Percentiles rank a stretch among this genome's conserved stretches.
Evolutionary conservation across 2,113 vertebrate species (phyloP).

Genomic region (Stigmatopora nigra): DNA sequence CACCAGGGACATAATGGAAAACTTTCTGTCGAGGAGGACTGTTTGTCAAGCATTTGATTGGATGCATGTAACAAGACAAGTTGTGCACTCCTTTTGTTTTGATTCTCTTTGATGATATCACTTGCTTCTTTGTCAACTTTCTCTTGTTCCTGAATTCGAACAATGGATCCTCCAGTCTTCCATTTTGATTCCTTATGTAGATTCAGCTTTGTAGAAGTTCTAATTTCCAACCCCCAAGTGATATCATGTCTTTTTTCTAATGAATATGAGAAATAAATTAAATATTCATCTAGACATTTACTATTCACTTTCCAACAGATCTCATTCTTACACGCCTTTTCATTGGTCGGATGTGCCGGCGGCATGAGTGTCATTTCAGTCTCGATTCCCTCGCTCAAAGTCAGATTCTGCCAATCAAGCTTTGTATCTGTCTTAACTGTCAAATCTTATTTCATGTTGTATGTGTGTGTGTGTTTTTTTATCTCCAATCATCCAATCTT

Average conservation of each 20-base stretch:
- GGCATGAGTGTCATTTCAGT: conserved; percentile 28
- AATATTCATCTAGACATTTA: conserved; percentile 24
- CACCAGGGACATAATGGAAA: conserved; percentile 1
- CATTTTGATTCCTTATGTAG: conserved; percentile 20
- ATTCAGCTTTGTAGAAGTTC: conserved; percentile 21
- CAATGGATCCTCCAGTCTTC: conserved; percentile 10
- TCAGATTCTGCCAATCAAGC: conserved; percentile 12
- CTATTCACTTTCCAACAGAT: neutral
- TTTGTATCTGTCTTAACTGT: conserved; percentile 21
- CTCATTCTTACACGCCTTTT: conserved; percentile 10
- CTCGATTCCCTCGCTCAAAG: conserved; percentile 24
- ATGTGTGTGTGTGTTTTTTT: conserved; percentile 22
- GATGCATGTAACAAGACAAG: conserved; percentile 27
- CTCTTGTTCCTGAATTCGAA: conserved; percentile 37
- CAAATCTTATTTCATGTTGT: conserved; percentile 35
- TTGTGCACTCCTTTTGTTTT: conserved; percentile 39
- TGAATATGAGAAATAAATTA: conserved; percentile 12
- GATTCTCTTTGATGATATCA: conserved; percentile 52
- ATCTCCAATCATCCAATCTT: conserved; percentile 23
- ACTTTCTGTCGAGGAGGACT: conserved; percentile 16
- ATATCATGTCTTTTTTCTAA: conserved; percentile 11
- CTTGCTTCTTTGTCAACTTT: conserved; percentile 39
- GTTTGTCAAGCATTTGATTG: conserved; percentile 38
- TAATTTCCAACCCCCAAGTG: conserved; percentile 14
- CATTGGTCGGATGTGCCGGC: conserved; percentile 28